A percentile compares a stretch with the other conserved stretches of the same genome.
Conservation (phyloP, 2,888 invertebrate species). For the Xestia xanthographa region DNA sequence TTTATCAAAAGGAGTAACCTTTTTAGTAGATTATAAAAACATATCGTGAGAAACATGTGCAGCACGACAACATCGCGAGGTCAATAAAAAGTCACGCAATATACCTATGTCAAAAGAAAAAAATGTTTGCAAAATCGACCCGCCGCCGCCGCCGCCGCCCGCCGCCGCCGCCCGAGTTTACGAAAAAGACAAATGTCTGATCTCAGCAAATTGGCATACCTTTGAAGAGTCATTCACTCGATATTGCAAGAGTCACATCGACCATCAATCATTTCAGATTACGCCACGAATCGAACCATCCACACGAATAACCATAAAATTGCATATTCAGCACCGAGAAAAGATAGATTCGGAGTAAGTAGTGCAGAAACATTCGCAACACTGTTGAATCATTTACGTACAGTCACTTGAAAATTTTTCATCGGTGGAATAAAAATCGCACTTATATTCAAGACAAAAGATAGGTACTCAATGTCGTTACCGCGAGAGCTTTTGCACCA, state of each 20-base stretch:
- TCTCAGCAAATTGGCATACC: conserved; percentile 74
- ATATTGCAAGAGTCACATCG: conserved; percentile 77
- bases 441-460: conserved; percentile 77
- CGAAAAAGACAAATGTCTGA: conserved; percentile 63
- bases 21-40: conserved; percentile 81
- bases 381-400: conserved; percentile 79
- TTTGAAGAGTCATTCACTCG: conserved; percentile 78
- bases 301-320: conserved; percentile 82
- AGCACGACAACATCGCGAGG: conserved; percentile 50
- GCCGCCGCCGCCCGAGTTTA: conserved; percentile 41
- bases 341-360: conserved; percentile 80
- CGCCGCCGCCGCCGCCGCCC: background rate
- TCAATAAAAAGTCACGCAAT: conserved; percentile 59
- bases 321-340: conserved; percentile 81
- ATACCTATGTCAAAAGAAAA: conserved; percentile 21
- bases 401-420: conserved; percentile 72
- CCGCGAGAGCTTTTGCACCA: conserved; percentile 69
- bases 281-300: conserved; percentile 82
- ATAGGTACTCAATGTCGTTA: conserved; percentile 72
- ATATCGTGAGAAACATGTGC: conserved; percentile 75
- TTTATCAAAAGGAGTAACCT: conserved; percentile 84
- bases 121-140: conserved; percentile 39
- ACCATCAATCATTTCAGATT: conserved; percentile 83
- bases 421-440: conserved; percentile 73
- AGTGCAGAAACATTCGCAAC: conserved; percentile 79